Percentiles rank a stretch among this genome's conserved stretches.
phyloP scores from a whole-genome alignment of 2,888 invertebrate genomes.

The Macroteleia sp. region DNA sequence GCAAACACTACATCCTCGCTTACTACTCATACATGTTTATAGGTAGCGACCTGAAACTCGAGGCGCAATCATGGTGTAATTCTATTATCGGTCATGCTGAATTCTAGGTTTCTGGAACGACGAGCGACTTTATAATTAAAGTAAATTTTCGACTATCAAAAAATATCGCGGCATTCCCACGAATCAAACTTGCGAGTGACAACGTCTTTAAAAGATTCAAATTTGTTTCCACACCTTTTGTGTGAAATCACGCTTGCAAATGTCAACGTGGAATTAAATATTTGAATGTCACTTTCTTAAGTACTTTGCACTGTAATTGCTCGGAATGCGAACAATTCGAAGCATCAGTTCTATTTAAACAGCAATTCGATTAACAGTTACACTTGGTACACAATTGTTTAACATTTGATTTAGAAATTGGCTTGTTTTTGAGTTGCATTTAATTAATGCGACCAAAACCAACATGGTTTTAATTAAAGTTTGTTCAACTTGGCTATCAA shows the following conservation, averaged over 20 bases:
- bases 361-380: neutral
- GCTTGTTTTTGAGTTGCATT: too few species aligned
- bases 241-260: neutral
- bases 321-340: neutral
- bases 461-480: too few species aligned
- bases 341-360: neutral
- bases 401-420: neutral
- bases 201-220: neutral
- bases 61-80: constrained; percentile 56
- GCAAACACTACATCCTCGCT: constrained; percentile 47
- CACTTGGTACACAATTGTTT: neutral
- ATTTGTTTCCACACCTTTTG: neutral
- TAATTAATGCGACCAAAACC: too few species aligned
- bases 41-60: constrained; percentile 57
- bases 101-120: constrained; percentile 60
- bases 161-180: constrained; percentile 22
- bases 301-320: neutral
- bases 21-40: constrained; percentile 39
- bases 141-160: constrained; percentile 50
- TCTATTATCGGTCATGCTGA: constrained; percentile 52
- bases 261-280: constrained; percentile 6
- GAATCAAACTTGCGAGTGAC: constrained; percentile 9
- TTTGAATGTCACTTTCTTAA: neutral
- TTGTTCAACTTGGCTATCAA: too few species aligned
- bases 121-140: constrained; percentile 45